phyloP scores from a whole-genome alignment of 2,113 vertebrate genomes.

The Equus quagga region DNA sequence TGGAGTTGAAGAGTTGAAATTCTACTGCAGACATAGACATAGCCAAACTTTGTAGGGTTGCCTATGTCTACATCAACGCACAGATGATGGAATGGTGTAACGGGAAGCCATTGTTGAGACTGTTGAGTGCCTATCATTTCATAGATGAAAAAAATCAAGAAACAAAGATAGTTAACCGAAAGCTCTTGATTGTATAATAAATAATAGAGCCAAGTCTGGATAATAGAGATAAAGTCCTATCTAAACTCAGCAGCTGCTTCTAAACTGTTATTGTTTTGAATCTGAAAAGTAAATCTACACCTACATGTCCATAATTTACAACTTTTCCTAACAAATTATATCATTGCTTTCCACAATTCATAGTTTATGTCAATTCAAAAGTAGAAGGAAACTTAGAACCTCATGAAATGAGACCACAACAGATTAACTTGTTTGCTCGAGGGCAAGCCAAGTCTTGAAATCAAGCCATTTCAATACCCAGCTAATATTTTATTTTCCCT shows the following conservation, averaged over 20 bases:
- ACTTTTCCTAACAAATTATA: background rate
- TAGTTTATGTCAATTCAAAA: background rate
- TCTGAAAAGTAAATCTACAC: background rate
- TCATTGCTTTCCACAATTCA: background rate
- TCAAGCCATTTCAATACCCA: background rate
- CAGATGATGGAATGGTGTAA: background rate
- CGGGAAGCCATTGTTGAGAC: background rate
- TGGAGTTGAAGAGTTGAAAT: background rate
- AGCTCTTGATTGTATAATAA: background rate
- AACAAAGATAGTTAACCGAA: background rate
- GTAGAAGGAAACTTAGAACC: background rate
- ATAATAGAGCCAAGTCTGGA: background rate
- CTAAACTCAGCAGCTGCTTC: background rate
- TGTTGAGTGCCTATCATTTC: background rate
- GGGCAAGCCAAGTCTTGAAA: background rate
- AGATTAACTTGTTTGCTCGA: background rate
- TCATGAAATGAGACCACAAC: background rate
- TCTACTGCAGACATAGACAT: background rate
- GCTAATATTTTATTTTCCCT: background rate
- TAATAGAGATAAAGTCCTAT: background rate
- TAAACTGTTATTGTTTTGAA: background rate
- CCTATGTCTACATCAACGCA: background rate
- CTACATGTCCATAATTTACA: background rate
- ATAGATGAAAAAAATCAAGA: background rate
- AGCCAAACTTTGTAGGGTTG: background rate